Percentiles rank a stretch among this genome's conserved stretches.
phyloP scores from a whole-genome alignment of 2,888 invertebrate species.

The Cartodere bifasciata region DNA sequence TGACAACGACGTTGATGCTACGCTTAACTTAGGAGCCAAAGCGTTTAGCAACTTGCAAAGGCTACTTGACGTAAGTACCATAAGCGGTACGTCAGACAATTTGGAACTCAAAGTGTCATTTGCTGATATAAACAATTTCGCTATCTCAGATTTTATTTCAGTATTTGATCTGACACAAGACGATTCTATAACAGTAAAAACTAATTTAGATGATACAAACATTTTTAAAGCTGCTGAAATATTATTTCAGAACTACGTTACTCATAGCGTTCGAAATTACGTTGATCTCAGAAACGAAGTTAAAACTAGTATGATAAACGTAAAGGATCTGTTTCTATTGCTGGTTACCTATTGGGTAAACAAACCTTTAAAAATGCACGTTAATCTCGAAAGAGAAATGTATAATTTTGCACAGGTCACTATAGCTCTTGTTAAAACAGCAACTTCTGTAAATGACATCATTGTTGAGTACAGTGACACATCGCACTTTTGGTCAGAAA shows the following conservation, averaged over 20 bases:
- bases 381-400: slow-evolving; percentile 45
- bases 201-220: slow-evolving; percentile 29
- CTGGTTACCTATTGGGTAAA: slow-evolving; percentile 61
- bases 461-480: slow-evolving; percentile 53
- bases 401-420: slow-evolving; percentile 54
- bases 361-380: slow-evolving; percentile 38
- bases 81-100: slow-evolving; percentile 29
- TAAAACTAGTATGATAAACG: slow-evolving; percentile 36
- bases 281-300: slow-evolving; percentile 21
- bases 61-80: slow-evolving; percentile 44
- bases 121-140: slow-evolving; percentile 37
- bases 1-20: slow-evolving; percentile 14
- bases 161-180: slow-evolving; percentile 36
- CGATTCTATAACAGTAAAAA: slow-evolving; percentile 33
- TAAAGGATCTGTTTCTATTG: slow-evolving; percentile 56
- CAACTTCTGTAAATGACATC: slow-evolving; percentile 43
- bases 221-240: slow-evolving; percentile 32
- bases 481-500: slow-evolving; percentile 72
- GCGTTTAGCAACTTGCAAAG: slow-evolving; percentile 52
- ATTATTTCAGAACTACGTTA: slow-evolving; percentile 28
- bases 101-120: slow-evolving; percentile 43
- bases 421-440: slow-evolving; percentile 49
- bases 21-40: slow-evolving; percentile 36
- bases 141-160: slow-evolving; percentile 42
- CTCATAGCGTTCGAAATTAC: slow-evolving; percentile 18